Base-by-base conservation (phyloP, 2,888 invertebrate species). In the Conops quadrifasciatus region DNA sequence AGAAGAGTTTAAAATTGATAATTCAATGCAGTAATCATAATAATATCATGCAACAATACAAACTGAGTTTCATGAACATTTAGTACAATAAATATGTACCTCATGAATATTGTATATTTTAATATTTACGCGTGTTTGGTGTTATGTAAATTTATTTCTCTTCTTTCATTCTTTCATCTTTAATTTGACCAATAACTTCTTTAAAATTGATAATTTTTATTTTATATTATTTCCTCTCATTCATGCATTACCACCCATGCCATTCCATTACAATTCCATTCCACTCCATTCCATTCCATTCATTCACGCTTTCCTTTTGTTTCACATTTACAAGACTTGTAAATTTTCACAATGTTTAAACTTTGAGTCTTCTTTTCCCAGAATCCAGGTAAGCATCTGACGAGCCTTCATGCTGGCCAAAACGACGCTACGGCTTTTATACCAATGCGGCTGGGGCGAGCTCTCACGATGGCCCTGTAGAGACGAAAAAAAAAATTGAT, bases 271-370 rank as follows among this genome's bases (percentile, higher is more conserved):
- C 4, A 36, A 36, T 7, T 7, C 36, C 4, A 36, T 36, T 36
- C 36, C 36, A 47, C 30, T 49, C 15, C 13, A 15, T 67, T 73
- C 24, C 16, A 21, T 19, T 21, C n/a, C 9, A 21, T 1, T 28
- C 13, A 16, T 58, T 26, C 24, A 58, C 26, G 5, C 4, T 36
- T 36, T 36, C 36, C 4, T 36, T 36, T 51, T 36, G 36, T 36
- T 36, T 4, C 36, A 36, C 19, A n/a, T 62, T 91, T 93, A 94
- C 86, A 94, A 91, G 83, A 94, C 93, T 83, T 94, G 91, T 66
- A 95, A 88, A 82, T 95, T 95, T 87, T 95, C 95, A 88, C 95
- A 95, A 87, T 95, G 94, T 87, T 94, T 94, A 87, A 95, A 94
- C 85, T 95, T 95, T 24, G 94, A 91, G 85, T 95, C 95, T 84